Conservation (phyloP, 2,113 vertebrate genomes). For the Oplegnathus fasciatus region DNA sequence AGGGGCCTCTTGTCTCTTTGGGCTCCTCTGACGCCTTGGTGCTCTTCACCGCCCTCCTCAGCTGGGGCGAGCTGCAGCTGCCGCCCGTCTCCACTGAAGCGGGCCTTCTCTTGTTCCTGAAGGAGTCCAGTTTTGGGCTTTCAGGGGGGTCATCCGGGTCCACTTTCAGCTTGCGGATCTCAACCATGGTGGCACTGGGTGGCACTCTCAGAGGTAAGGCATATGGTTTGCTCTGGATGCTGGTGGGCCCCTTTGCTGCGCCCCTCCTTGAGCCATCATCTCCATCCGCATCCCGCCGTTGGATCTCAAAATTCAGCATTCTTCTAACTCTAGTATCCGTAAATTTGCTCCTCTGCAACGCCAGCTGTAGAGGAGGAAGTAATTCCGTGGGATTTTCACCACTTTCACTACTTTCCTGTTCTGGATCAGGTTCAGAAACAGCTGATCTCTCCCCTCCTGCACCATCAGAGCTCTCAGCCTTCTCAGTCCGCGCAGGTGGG, state of each 20-base stretch:
- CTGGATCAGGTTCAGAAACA: constrained; percentile 7
- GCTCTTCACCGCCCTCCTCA: constrained; percentile 69
- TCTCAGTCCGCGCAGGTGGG: constrained; percentile 7
- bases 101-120: constrained; percentile 56
- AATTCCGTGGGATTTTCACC: not conserved
- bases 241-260: not conserved
- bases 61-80: constrained; percentile 66
- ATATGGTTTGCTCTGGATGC: constrained; percentile 84
- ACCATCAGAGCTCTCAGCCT: not conserved
- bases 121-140: not conserved
- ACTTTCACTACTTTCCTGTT: not conserved
- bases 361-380: constrained; percentile 47
- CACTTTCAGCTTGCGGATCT: constrained; percentile 46
- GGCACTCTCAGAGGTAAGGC: constrained; percentile 87
- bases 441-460: not conserved
- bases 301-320: constrained; percentile 53
- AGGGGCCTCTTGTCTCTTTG: constrained; percentile 46
- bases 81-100: constrained; percentile 30
- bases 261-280: too few species aligned
- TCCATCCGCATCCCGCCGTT: not conserved
- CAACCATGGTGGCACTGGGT: constrained; percentile 16
- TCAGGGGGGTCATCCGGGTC: constrained; percentile 30
- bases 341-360: constrained; percentile 62
- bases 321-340: constrained; percentile 39
- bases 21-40: constrained; percentile 80